These are phyloP conservation scores for Prorops nasuta DNA, from an alignment of 1,140 invertebrate species.

Conservation along the genomic window DNA sequence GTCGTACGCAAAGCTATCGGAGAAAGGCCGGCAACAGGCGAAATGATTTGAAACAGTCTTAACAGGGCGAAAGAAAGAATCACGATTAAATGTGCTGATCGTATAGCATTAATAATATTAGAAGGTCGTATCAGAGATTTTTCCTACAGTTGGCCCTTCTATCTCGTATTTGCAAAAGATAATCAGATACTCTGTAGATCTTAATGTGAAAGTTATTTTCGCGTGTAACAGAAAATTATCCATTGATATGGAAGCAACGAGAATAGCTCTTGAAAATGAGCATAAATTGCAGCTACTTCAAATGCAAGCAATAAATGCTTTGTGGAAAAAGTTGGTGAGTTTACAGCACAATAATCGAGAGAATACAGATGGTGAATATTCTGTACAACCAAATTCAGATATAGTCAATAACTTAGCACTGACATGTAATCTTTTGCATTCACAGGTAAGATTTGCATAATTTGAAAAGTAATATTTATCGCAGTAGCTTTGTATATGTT, in stretches of 20 bases:
- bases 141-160: no score
- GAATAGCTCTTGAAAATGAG: constrained; percentile 80
- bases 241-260: constrained; percentile 77
- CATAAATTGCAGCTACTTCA: constrained; percentile 82
- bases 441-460: constrained; percentile 32
- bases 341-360: constrained; percentile 57
- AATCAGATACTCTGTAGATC: no score
- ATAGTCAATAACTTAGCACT: constrained; percentile 60
- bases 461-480: background rate
- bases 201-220: no score
- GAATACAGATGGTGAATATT: constrained; percentile 30
- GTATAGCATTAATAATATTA: no score
- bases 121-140: no score
- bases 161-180: no score
- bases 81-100: no score
- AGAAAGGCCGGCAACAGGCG: no score
- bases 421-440: constrained; percentile 54
- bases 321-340: constrained; percentile 85
- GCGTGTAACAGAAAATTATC: constrained; percentile 74
- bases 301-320: constrained; percentile 84
- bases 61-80: no score
- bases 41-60: no score
- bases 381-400: constrained; percentile 51
- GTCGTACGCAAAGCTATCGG: no score
- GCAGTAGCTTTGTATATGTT: background rate